A percentile compares a stretch with the other conserved stretches of the same genome.
These are phyloP conservation scores for Drosophila fuyamai DNA, from an alignment of 1,140 invertebrate species.

Conservation along the genomic window DNA sequence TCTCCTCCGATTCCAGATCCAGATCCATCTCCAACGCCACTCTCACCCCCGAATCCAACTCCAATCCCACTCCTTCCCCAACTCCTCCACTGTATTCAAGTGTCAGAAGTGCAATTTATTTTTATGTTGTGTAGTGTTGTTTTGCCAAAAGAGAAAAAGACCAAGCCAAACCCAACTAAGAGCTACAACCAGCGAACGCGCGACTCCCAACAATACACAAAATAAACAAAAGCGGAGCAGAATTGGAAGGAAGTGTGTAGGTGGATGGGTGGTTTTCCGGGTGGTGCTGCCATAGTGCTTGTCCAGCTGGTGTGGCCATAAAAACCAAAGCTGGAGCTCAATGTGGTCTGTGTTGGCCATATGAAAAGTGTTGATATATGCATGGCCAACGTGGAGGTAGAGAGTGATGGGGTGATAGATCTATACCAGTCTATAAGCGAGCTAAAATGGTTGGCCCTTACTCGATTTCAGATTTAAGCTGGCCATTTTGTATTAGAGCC, in stretches of 20 bases:
- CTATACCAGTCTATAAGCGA: conserved; percentile 24
- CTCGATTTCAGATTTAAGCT: conserved; percentile 12
- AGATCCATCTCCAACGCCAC: neutral
- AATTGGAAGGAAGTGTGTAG: neutral
- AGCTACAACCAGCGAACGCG: conserved; percentile 41
- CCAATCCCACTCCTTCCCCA: conserved; percentile 6
- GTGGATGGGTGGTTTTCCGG: neutral
- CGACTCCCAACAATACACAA: conserved; percentile 62
- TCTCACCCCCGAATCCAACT: neutral
- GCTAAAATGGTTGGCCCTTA: conserved; percentile 19
- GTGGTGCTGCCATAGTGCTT: conserved; percentile 26
- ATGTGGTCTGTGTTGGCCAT: conserved; percentile 48
- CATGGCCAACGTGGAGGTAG: conserved; percentile 6
- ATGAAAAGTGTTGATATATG: conserved; percentile 76
- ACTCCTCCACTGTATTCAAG: conserved; percentile 75
- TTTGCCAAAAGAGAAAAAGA: conserved; percentile 56
- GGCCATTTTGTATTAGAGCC: conserved; percentile 15
- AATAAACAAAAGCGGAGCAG: conserved; percentile 66
- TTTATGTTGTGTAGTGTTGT: conserved; percentile 79
- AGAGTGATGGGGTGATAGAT: conserved; percentile 8
- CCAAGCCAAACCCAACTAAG: conserved; percentile 7
- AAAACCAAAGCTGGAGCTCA: conserved; percentile 71
- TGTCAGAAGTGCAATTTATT: conserved; percentile 83
- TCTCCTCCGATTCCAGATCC: neutral
- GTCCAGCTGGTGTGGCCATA: conserved; percentile 75